phyloP scores from a whole-genome alignment of 2,797 vertebrate genomes.

The Neosilurus hyrtlii region DNA sequence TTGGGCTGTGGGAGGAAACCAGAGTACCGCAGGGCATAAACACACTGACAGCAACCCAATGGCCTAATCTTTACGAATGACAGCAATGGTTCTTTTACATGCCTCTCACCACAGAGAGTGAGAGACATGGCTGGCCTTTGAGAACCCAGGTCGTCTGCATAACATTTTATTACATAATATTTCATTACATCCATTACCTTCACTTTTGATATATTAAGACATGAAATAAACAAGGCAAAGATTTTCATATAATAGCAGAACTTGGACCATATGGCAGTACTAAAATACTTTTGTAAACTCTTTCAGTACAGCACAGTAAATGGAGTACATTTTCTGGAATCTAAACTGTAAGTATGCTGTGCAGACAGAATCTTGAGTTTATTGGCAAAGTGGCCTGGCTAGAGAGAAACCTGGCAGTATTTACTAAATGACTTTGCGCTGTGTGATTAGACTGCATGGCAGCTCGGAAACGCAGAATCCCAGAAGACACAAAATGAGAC shows the following conservation, averaged over 20 bases:
- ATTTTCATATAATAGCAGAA: neutral
- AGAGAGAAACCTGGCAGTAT: slow-evolving; percentile 13
- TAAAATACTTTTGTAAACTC: neutral
- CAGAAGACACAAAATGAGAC: slow-evolving; percentile 19
- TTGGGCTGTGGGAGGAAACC: too few relatives aligned
- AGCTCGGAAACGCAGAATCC: slow-evolving; percentile 25
- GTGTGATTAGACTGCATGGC: slow-evolving; percentile 14
- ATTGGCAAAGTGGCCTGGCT: slow-evolving; percentile 30
- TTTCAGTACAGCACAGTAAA: neutral
- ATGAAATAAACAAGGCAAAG: neutral
- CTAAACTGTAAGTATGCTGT: neutral
- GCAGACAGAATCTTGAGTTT: slow-evolving; percentile 20
- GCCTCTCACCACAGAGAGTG: too few relatives aligned
- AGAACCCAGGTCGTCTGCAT: too few relatives aligned
- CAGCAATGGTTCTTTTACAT: too few relatives aligned
- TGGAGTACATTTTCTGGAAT: neutral
- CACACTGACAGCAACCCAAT: too few relatives aligned
- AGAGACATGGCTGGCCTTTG: too few relatives aligned
- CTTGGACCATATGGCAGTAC: neutral
- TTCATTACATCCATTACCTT: too few relatives aligned
- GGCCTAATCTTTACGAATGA: too few relatives aligned
- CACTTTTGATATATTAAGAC: neutral
- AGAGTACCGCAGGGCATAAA: too few relatives aligned
- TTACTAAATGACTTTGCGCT: slow-evolving; percentile 22
- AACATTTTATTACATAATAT: too few relatives aligned